Base-by-base conservation (phyloP, 2,888 invertebrate species). In the Agrochola macilenta region DNA sequence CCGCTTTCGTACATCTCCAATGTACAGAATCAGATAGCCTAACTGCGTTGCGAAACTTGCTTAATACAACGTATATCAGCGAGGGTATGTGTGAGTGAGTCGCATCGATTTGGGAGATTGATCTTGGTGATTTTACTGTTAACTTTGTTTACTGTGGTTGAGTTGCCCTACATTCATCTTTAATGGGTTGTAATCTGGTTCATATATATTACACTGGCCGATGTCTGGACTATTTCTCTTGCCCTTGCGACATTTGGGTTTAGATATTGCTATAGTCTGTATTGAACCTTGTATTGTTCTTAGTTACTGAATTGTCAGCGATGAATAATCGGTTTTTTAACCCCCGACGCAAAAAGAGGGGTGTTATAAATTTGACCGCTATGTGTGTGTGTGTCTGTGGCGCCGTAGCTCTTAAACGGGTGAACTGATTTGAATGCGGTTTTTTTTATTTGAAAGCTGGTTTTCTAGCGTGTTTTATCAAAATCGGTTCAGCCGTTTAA, bases 201-300 rank as follows among this genome's bases (percentile, higher is more conserved):
- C 73, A 76, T 68, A 69, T 64, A 46, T 74, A 69, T 39, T 69
- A 72, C 73, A 14, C 17, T 43, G 17, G 26, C 49, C 74, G 60
- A 68, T 64, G 69, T 86, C 79, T 83, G 87, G 76, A 46, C 70
- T 87, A 78, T 81, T 76, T 86, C 74, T 65, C 49, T 65, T 69
- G 66, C 79, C 74, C 75, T 84, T 82, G 71, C 80, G 71, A 78
- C 76, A 79, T 73, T 76, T 71, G 43, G 66, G 49, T 69, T 78
- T 46, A 30, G 23, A 57, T 52, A 23, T 46, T 74, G 20, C 43
- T 26, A 3, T 46, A 35, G 26, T 43, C 7, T 57, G 20, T 52
- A 60, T 58, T 39, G 12, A 26, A 70, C 5, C 26, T 66, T 54
- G 12, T 60, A 52, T 70, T 49, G 12, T 58, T 17, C 17, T 14